Base-by-base conservation (phyloP, 1,140 invertebrate genomes). In the Eriosoma lanigerum region DNA sequence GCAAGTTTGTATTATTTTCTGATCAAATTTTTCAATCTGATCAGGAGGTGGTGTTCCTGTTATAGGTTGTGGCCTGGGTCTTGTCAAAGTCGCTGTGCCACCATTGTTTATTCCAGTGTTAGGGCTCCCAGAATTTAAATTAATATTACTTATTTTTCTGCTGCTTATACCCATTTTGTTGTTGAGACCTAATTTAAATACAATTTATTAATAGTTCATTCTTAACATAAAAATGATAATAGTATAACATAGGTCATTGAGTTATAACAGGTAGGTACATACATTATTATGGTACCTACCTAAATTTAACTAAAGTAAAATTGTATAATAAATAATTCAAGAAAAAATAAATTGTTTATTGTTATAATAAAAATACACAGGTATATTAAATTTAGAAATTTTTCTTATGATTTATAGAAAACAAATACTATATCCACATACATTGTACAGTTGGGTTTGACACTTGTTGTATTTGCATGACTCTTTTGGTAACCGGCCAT, bases 1-100 rank as follows among this genome's bases (percentile, higher is more conserved):
- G 85, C 94, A 96, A 50, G 94, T 96, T 83, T 94, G 93, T 83
- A 95, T 93, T 83, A 93, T 92, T 86, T 94, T 94, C 44, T 91
- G 89, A 86, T 95, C 93, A 85, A 92, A 94, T 85, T 93, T 92
- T 83, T 94, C 93, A 62, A 88, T 89, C 0, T 91, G 91, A 4
- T 86, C 85, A 24, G 85, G 85, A 0, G 91, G 91, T 1, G 91
- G 91, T 19, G 93, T 94, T 60, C 93, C 93, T n/a, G 94, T 91
- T 82, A 96, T 96, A 17, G 95, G 94, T 84, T 95, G 93, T 8
- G 94, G 94, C 82, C 94, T 87, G 0, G 93, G 94, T 81, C 84
- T 76, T 3, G 82, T 84, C 24, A 84, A 66, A 19, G 84, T 84
- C 1, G 83, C 84, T 82, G 85, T 82, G 58, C 85, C 85, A 66